Base-by-base conservation (phyloP, 2,113 vertebrate species). In the Oncorhynchus kisutch region DNA sequence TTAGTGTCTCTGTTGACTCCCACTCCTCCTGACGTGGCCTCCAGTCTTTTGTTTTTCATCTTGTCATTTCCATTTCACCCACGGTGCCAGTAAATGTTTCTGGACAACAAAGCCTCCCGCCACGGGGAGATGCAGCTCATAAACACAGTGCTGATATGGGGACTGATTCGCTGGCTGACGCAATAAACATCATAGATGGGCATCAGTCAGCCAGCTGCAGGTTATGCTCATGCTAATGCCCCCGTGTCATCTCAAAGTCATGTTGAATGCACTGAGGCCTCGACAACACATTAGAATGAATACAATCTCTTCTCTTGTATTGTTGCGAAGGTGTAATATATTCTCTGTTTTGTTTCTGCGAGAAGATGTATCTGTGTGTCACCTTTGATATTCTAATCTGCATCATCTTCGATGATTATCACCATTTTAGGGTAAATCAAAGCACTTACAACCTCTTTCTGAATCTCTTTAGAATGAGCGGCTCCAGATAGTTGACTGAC, bases 161-260 rank as follows among this genome's bases (percentile, higher is more conserved):
- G 84, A 86, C 85, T 86, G 87, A 83, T 76, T 25, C 70, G 76
- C 84, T 88, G 89, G 89, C 91, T 45, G 22, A 84, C 73, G 75
- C 81, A 75, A 90, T 92, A 85, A 88, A 81, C 81, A 75, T 89
- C 88, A 88, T 67, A 65, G 78, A 51, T 72, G 20, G 83, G 34
- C 85, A 81, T 78, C 78, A 81, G 79, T 54, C 82, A 80, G 80
- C 81, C 81, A 87, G 80, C 80, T 81, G 81, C 81, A 82, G 86
- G 85, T 80, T 67, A 68, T 79, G 87, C 80, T 51, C 84, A 25
- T 49, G 67, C 72, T 69, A 51, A 49, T 77, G 64, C 9, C 27
- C 72, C 67, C 13, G 75, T 82, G 82, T 85, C 82, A 65, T 75
- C 84, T 78, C 79, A 82, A 89, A 85, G 84, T 88, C 72, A 81